Evolutionary conservation across 1,140 invertebrate genomes (phyloP), one percentile per base, ranked within the genome.

Genomic region (Drosophila fuyamai): DNA sequence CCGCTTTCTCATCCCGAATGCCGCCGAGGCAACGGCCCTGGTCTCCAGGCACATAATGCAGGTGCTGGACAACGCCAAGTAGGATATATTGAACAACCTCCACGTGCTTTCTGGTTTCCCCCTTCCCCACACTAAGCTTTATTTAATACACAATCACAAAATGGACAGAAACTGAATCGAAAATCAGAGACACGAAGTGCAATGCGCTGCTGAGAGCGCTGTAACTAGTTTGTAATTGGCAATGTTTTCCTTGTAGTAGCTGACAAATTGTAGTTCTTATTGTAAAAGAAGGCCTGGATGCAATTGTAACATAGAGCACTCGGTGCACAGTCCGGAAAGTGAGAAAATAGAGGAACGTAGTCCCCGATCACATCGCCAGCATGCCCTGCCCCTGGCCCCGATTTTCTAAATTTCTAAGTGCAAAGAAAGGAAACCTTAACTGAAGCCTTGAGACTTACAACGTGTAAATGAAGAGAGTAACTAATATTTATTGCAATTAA

Each of bases 1-100:
- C 93, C 95, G 96, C 73, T 98, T 98, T 94, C 93, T 98, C 55
- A 98, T 99, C 90, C 97, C 97, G 12, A 96, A 98, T 91, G 97
- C 98, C n/a, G 95, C 95, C 54, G 95, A 97, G 93, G 97, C 97
- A 10, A 98, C 97, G 3, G 73, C 74, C 12, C 56, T 86, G 36
- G 94, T 94, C 43, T 94, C 94, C 6, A 94, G 94, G 84, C 94
- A 94, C 81, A 94, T 94, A 59, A 91, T 94, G 36, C 75, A 94
- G 77, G 81, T 89, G 56, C 80, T 92, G 40, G 80, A 92, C 9
- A 72, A 79, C 51, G 66, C 60, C 54, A 89, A 88, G 23, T 89
- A 88, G 54, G 23, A 48, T 35, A 44, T 16, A 38, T n/a, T 12
- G 18, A 13, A 12, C 50, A 27, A 14, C n/a, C 14, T 18, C 12